phyloP scores from a whole-genome alignment of 1,140 invertebrate species.

The Pogonus chalceus region DNA sequence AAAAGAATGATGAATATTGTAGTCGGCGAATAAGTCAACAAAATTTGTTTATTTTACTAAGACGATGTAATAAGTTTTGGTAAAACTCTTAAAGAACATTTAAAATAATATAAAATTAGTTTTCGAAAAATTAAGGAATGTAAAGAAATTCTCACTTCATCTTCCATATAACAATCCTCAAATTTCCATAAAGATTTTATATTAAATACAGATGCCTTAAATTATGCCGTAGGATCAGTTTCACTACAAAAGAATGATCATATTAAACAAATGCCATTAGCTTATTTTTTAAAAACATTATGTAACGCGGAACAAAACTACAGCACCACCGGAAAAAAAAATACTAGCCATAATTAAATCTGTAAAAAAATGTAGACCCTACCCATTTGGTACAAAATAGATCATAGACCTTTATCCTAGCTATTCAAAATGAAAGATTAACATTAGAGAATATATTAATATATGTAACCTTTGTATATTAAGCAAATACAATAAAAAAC shows the following conservation, averaged over 20 bases:
- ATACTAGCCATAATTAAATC: slow-evolving; percentile 32
- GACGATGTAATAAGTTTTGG: too few relatives aligned
- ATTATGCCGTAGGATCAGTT: slow-evolving; percentile 25
- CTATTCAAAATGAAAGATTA: background rate
- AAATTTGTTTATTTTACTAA: too few relatives aligned
- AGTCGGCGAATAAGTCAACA: too few relatives aligned
- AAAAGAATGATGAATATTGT: too few relatives aligned
- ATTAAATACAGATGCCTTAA: slow-evolving; percentile 28
- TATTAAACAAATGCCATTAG: slow-evolving; percentile 20
- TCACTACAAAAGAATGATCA: slow-evolving; percentile 21
- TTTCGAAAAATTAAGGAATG: too few relatives aligned
- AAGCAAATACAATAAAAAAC: background rate
- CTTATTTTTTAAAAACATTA: slow-evolving; percentile 23
- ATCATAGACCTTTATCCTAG: slow-evolving; percentile 30
- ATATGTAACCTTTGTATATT: background rate
- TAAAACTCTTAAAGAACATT: too few relatives aligned
- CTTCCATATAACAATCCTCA: slow-evolving; percentile 26
- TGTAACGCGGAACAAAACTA: slow-evolving; percentile 24
- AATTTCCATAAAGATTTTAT: slow-evolving; percentile 27
- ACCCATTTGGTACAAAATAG: slow-evolving; percentile 25
- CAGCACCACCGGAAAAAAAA: slow-evolving; percentile 26
- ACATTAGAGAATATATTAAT: slow-evolving; percentile 21
- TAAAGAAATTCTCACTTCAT: slow-evolving; percentile 15
- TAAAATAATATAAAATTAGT: too few relatives aligned
- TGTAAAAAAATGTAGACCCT: slow-evolving; percentile 32